These are phyloP conservation scores for Athetis lepigone DNA, from an alignment of 2,888 invertebrate species.

Conservation along the genomic window DNA sequence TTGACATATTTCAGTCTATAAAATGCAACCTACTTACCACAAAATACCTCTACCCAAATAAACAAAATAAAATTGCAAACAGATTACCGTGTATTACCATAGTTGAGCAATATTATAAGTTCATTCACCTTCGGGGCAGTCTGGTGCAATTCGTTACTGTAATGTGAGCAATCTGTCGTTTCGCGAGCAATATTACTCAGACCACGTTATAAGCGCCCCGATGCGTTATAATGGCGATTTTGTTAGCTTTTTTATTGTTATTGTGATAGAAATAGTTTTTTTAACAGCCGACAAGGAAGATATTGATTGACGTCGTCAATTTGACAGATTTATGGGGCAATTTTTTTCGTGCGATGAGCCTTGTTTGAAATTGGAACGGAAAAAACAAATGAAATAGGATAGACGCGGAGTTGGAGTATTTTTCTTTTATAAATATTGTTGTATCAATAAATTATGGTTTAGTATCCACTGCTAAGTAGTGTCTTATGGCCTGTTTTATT, in stretches of 20 bases:
- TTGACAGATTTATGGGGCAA: slow-evolving; percentile 35
- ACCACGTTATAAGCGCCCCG: slow-evolving; percentile 69
- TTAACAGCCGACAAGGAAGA: slow-evolving; percentile 51
- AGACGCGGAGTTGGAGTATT: neutral
- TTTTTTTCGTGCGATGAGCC: slow-evolving; percentile 24
- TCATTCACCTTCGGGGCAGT: slow-evolving; percentile 80
- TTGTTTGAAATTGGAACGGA: slow-evolving; percentile 35
- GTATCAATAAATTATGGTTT: neutral
- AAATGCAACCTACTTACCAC: neutral
- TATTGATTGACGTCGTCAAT: slow-evolving; percentile 59
- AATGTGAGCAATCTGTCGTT: slow-evolving; percentile 88
- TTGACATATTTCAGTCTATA: neutral
- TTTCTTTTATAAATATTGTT: neutral
- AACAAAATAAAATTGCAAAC: slow-evolving; percentile 17
- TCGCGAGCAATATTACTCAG: slow-evolving; percentile 71
- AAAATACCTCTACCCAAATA: neutral
- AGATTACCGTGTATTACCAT: slow-evolving; percentile 50
- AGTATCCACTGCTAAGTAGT: too few species aligned
- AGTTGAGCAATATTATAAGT: slow-evolving; percentile 64
- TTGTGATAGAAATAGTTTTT: slow-evolving; percentile 52
- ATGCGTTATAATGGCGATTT: slow-evolving; percentile 72
- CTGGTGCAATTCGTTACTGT: slow-evolving; percentile 85
- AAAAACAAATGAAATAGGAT: slow-evolving; percentile 28
- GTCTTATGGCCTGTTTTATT: too few species aligned
- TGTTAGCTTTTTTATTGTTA: slow-evolving; percentile 75